Evolutionary conservation across 2,113 vertebrate genomes (phyloP).

Genomic region (Mormoops blainvillei): DNA sequence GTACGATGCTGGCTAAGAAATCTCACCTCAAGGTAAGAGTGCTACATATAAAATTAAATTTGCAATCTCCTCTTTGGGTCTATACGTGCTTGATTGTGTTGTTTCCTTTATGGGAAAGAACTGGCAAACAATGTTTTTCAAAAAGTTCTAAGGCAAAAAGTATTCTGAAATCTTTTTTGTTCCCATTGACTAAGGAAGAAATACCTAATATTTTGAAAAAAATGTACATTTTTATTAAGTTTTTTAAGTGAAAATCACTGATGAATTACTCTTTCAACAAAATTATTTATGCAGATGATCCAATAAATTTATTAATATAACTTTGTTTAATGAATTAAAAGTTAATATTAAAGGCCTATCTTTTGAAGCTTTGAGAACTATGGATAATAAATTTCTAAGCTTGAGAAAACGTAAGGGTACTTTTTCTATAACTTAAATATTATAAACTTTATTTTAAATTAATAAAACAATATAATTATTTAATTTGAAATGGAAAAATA

Average conservation of each 20-base stretch:
- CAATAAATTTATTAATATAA: not conserved
- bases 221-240: not conserved
- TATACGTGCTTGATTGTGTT: not conserved
- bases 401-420: not conserved
- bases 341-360: not conserved
- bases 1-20: conserved; percentile 63
- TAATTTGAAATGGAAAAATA: not conserved
- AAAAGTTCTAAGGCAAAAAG: not conserved
- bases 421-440: not conserved
- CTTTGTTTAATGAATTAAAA: not conserved
- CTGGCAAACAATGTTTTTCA: not conserved
- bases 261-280: not conserved
- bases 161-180: conserved; percentile 3
- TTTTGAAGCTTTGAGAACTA: not conserved
- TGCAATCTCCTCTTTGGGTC: not conserved
- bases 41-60: not conserved
- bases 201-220: not conserved
- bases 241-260: not conserved
- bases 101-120: conserved; percentile 2
- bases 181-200: not conserved
- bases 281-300: not conserved
- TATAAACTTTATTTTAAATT: not conserved
- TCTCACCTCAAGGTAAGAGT: not conserved
- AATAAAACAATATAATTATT: not conserved
- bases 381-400: not conserved